Evolutionary conservation across 1,140 invertebrate species (phyloP), one percentile per base, ranked within the genome.

Genomic region (Maconellicoccus hirsutus): DNA sequence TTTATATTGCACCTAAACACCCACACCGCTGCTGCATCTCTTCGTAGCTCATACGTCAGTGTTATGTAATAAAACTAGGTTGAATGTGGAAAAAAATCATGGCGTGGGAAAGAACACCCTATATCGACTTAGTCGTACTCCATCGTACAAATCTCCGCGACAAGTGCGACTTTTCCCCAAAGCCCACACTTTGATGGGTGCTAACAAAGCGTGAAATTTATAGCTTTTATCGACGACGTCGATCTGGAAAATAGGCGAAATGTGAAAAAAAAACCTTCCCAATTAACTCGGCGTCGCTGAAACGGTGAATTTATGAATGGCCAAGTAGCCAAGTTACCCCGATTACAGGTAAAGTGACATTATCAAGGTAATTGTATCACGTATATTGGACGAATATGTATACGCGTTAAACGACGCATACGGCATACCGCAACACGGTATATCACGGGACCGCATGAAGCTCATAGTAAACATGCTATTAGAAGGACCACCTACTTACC

Each of bases 401-500:
- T 33, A 33, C 29, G 29, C 12, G 29, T 33, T 33, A n/a, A n/a
- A n/a, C n/a, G n/a, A 33, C 29, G 29, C 12, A 33, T 33, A 33
- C 29, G 12, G 29, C 12, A 33, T 12, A 33, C 29, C 12, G 29
- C 29, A 33, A 12, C 29, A 33, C 29, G 12, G 12, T 33, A 33
- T 33, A 33, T 33, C 12, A 12, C 12, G 12, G 4, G 4, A 19
- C 42, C 42, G 42, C 42, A 52, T 52, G 6, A 52, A 52, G 42
- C 42, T 52, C 42, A 19, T 52, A 52, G 42, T 52, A 52, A 52
- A 52, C 42, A 52, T 52, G 42, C 42, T 52, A 52, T 52, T 52
- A 52, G 42, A 52, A 33, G 42, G 42, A 52, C 42, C 42, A 52
- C 42, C 42, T 52, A 52, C 42, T 52, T 52, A 52, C n/a, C 42